Conservation (phyloP, 2,113 vertebrate species). For the Isichthys henryi region DNA sequence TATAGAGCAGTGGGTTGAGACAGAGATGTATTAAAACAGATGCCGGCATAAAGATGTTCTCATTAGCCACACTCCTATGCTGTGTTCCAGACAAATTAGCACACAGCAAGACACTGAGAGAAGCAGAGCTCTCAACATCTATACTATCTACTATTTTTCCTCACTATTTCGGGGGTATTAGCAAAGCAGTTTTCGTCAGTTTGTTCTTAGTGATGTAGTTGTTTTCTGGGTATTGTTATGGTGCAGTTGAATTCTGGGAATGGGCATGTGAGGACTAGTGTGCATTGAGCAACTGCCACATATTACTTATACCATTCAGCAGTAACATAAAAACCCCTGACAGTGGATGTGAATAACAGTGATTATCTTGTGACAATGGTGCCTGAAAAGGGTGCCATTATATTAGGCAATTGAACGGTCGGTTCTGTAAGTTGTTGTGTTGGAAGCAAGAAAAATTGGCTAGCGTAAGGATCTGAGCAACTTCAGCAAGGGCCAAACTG, state of each 20-base stretch:
- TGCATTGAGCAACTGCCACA: neutral
- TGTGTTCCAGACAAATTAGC: neutral
- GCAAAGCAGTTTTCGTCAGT: neutral
- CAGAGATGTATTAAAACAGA: neutral
- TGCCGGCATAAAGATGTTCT: neutral
- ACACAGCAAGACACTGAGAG: neutral
- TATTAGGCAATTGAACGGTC: neutral
- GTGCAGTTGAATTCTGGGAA: neutral
- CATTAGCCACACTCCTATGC: neutral
- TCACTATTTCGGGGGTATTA: constrained; percentile 11
- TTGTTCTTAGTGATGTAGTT: neutral
- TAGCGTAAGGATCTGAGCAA: neutral
- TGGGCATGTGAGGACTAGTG: neutral
- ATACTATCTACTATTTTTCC: neutral
- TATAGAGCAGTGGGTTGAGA: neutral
- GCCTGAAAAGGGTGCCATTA: neutral
- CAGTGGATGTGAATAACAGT: neutral
- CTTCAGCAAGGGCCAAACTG: neutral
- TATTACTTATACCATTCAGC: neutral
- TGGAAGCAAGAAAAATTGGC: neutral
- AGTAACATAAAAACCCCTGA: neutral
- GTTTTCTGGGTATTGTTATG: neutral
- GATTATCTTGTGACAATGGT: neutral
- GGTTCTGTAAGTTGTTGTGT: neutral
- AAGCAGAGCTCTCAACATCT: neutral